Evolutionary conservation across 2,113 vertebrate species (phyloP).

Genomic region (Atlantisia rogersi): DNA sequence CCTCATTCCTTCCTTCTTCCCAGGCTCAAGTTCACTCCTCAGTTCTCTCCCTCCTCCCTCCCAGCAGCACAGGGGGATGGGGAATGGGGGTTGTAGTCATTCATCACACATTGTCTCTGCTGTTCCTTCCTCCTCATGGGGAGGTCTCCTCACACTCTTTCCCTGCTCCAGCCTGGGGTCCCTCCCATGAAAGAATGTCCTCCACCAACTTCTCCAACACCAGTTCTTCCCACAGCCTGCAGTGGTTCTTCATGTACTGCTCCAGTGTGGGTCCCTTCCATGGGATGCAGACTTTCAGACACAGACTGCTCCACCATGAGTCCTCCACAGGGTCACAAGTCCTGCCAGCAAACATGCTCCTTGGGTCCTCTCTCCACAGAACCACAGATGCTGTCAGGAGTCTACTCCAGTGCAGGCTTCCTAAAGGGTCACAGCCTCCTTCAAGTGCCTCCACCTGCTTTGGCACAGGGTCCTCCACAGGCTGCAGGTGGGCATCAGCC

Average conservation of each 20-base stretch:
- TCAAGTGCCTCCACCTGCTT: background rate
- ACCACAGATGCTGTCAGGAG: too few relatives aligned
- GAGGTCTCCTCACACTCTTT: too few relatives aligned
- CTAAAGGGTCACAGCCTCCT: background rate
- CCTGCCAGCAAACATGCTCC: background rate
- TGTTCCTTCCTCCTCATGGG: background rate
- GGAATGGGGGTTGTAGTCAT: background rate
- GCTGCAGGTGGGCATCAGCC: background rate
- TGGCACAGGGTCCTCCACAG: background rate
- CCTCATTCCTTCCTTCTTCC: background rate
- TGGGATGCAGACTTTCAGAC: background rate
- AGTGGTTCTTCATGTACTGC: background rate
- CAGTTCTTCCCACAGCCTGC: background rate
- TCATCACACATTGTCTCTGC: background rate
- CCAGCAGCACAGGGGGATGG: accelerated
- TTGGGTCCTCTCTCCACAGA: too few relatives aligned
- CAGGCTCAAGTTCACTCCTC: background rate
- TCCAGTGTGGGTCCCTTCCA: background rate
- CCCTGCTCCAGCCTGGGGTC: background rate
- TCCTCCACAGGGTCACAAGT: background rate
- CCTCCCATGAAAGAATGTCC: background rate
- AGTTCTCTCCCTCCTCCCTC: background rate
- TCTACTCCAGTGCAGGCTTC: accelerated
- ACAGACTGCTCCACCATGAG: background rate
- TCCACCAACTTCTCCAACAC: background rate